phyloP scores from a whole-genome alignment of 2,797 vertebrate species.

The Cottoperca gobio region DNA sequence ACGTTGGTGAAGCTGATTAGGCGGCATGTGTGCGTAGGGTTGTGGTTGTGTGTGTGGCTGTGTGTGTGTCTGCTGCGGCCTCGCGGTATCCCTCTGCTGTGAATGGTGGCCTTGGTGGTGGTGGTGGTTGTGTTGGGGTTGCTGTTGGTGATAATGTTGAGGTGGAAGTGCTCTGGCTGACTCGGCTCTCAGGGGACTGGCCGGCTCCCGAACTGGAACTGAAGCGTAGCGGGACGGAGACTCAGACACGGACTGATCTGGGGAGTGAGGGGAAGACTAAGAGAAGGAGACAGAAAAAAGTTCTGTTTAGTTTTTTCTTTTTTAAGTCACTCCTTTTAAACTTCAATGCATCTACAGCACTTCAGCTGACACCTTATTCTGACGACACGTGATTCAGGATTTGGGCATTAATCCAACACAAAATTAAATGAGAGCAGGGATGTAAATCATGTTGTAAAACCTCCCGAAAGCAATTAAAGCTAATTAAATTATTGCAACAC shows the following conservation, averaged over 20 bases:
- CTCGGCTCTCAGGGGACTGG: conserved; percentile 88
- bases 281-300: background rate
- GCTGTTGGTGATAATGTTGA: conserved; percentile 76
- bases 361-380: background rate
- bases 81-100: conserved; percentile 49
- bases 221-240: conserved; percentile 54
- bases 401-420: conserved; percentile 27
- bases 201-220: conserved; percentile 46
- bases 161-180: conserved; percentile 83
- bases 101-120: conserved; percentile 50
- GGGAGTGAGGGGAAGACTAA: conserved; percentile 59
- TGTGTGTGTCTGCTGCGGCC: conserved; percentile 58
- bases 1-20: conserved; percentile 44
- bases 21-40: background rate
- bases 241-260: conserved; percentile 52
- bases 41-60: conserved; percentile 42
- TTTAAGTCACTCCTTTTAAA: background rate
- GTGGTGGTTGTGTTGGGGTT: conserved; percentile 50
- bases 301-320: too few relatives aligned
- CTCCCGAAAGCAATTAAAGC: conserved; percentile 26
- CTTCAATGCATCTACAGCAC: background rate
- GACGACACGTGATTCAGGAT: conserved; percentile 3
- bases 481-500: conserved; percentile 26
- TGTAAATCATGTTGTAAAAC: conserved; percentile 31
- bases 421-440: conserved; percentile 32